Conservation (phyloP, 1,140 invertebrate species). For the Chironomus striatipennis region DNA sequence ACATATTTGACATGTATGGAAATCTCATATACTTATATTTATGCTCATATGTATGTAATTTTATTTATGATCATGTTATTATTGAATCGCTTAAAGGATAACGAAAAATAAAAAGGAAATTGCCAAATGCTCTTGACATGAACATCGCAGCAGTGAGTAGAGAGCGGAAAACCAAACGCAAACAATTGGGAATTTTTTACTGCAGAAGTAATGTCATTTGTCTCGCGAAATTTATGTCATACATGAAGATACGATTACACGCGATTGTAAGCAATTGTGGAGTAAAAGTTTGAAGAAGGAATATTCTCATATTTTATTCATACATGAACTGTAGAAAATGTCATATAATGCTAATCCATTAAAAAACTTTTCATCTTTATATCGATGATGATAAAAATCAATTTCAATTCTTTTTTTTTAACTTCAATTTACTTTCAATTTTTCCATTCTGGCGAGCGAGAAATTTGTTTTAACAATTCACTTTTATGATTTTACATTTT, state of each 20-base stretch:
- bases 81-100: background rate
- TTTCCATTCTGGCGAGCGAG: conserved; percentile 15
- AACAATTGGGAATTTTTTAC: conserved; percentile 21
- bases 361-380: background rate
- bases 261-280: background rate
- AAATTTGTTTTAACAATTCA: background rate
- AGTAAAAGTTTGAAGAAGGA: conserved; percentile 1
- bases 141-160: background rate
- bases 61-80: conserved; percentile 19
- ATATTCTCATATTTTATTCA: conserved; percentile 4
- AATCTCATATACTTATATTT: conserved; percentile 9
- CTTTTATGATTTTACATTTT: background rate
- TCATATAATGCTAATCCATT: background rate
- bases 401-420: background rate
- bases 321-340: background rate
- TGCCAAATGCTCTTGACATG: conserved; percentile 15
- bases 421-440: conserved; percentile 23
- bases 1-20: background rate
- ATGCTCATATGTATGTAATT: conserved; percentile 21
- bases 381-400: conserved; percentile 4
- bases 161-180: background rate
- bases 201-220: conserved; percentile 20
- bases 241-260: background rate
- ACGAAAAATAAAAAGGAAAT: background rate
- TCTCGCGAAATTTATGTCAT: conserved; percentile 20